Conservation (phyloP, 1,140 invertebrate genomes). For the Gyrodactylus salaris region DNA sequence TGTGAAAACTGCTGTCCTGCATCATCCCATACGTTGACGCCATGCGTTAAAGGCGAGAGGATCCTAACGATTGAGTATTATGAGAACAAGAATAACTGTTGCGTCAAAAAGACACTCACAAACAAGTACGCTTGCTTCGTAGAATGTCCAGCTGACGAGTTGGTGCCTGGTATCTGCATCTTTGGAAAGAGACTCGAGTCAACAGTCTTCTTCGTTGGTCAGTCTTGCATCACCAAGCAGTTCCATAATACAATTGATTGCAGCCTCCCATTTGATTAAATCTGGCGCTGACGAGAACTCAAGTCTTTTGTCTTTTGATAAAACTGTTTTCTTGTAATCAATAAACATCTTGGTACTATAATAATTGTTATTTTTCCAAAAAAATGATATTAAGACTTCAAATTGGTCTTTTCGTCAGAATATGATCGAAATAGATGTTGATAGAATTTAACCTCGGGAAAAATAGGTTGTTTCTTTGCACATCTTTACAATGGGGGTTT, state of each 20-base stretch:
- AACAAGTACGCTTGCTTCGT: background rate
- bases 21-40: background rate
- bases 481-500: no score
- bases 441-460: no score
- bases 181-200: background rate
- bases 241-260: background rate
- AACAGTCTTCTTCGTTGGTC: background rate
- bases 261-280: no score
- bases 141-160: background rate
- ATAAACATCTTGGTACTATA: no score
- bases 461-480: no score
- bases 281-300: no score
- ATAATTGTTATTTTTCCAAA: no score
- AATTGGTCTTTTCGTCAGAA: no score
- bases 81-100: background rate
- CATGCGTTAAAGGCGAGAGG: background rate
- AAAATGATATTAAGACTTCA: no score
- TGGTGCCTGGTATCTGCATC: background rate
- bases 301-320: no score
- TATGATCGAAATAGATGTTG: no score
- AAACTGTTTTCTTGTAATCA: no score
- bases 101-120: background rate
- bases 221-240: background rate
- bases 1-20: background rate
- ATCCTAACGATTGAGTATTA: background rate